A percentile compares a stretch with the other conserved stretches of the same genome.
phyloP scores from a whole-genome alignment of 2,797 vertebrate species.

The Australoheros facetus region DNA sequence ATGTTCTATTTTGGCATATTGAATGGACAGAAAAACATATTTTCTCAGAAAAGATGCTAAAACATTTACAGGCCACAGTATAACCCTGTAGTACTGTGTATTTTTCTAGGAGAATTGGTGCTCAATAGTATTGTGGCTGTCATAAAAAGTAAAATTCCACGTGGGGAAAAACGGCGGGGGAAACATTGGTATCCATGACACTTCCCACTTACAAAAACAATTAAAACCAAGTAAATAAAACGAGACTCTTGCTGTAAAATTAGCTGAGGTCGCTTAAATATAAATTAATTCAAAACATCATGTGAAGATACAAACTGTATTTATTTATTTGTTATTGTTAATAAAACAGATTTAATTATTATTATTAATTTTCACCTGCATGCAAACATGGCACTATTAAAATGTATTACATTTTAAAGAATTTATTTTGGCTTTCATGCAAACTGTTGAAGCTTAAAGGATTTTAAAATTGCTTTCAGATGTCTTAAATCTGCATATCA shows the following conservation, averaged over 20 bases:
- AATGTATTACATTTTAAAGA: slow-evolving; percentile 22
- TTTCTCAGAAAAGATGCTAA: not conserved
- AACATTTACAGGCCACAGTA: not conserved
- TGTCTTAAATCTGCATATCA: slow-evolving; percentile 6
- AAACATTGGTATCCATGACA: not conserved
- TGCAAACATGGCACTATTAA: slow-evolving; percentile 16
- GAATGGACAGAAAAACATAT: not conserved
- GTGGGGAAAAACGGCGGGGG: not conserved
- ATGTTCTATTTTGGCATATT: not conserved
- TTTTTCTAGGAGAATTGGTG: not conserved
- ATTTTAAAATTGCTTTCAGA: slow-evolving; percentile 13
- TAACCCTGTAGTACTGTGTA: not conserved
- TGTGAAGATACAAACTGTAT: not conserved
- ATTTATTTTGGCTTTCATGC: slow-evolving; percentile 33
- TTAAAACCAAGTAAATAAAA: not conserved
- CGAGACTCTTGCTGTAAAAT: not conserved
- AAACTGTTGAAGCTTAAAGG: slow-evolving; percentile 2
- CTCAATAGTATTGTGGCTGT: not conserved
- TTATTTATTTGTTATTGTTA: not conserved
- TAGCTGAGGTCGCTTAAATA: not conserved
- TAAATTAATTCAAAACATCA: not conserved
- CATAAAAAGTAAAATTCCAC: not conserved
- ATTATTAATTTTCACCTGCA: not conserved
- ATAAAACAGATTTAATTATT: not conserved
- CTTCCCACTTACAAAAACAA: not conserved